Percentiles rank a stretch among this genome's conserved stretches.
Conservation (phyloP, 2,888 invertebrate species). For the Archaeoteleia sp. region DNA sequence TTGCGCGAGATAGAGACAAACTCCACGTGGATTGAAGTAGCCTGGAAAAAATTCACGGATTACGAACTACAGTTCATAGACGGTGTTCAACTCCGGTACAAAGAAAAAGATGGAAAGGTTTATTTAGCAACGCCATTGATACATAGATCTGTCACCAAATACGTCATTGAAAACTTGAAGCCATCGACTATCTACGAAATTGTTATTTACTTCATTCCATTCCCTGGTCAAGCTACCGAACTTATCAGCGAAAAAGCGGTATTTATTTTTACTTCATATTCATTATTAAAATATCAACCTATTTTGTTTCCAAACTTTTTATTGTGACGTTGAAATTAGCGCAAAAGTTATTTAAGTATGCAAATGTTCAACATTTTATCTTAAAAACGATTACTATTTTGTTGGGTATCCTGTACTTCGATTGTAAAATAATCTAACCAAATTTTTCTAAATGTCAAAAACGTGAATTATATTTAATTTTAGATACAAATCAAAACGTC, state of each 20-base stretch:
- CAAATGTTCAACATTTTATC: too few species aligned
- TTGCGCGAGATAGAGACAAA: slow-evolving; percentile 85
- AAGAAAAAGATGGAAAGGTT: slow-evolving; percentile 87
- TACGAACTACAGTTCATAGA: slow-evolving; percentile 90
- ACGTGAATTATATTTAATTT: slow-evolving; percentile 12
- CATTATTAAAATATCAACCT: not conserved
- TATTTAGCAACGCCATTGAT: slow-evolving; percentile 90
- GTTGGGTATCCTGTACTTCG: too few species aligned
- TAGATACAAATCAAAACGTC: slow-evolving; percentile 69
- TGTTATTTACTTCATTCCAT: slow-evolving; percentile 88
- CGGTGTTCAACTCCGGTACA: slow-evolving; percentile 90
- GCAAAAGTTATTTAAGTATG: too few species aligned
- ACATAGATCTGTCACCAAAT: slow-evolving; percentile 86
- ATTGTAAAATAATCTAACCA: too few species aligned
- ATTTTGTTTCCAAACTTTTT: too few species aligned
- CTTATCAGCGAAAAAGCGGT: slow-evolving; percentile 83
- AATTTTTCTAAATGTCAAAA: slow-evolving; percentile 8
- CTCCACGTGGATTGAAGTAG: slow-evolving; percentile 85
- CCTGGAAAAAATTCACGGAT: slow-evolving; percentile 88
- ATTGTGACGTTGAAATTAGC: too few species aligned
- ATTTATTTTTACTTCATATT: not conserved
- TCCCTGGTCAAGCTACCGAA: slow-evolving; percentile 86
- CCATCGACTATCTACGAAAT: slow-evolving; percentile 89
- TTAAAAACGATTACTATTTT: too few species aligned
- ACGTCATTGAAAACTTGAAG: slow-evolving; percentile 85